Conservation (phyloP, 1,140 invertebrate genomes). For the Geopemphigus sp. region DNA sequence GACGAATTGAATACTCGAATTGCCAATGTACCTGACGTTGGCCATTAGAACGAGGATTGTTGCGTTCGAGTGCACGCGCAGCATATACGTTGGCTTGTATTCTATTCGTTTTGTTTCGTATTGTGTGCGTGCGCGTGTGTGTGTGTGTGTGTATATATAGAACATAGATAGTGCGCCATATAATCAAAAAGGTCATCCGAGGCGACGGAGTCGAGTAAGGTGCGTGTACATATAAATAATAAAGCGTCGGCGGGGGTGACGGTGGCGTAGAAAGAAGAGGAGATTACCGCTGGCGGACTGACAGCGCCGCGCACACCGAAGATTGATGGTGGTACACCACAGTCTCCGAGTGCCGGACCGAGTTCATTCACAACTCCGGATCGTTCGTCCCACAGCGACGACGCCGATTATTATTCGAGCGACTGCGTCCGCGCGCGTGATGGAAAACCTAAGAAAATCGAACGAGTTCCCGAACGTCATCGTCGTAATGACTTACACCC, state of each 20-base stretch:
- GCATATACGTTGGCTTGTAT: background rate
- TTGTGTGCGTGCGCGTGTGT: too few relatives aligned
- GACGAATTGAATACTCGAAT: conserved; percentile 34
- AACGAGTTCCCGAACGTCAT: too few relatives aligned
- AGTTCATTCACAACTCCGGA: conserved; percentile 35
- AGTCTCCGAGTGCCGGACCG: background rate
- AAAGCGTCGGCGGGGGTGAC: background rate
- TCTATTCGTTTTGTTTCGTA: background rate
- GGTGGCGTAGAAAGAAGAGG: background rate
- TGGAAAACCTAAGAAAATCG: background rate
- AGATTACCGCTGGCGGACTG: background rate
- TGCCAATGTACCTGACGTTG: conserved; percentile 10
- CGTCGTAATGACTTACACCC: too few relatives aligned
- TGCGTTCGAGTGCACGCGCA: background rate
- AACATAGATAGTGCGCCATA: background rate
- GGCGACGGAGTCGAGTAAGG: background rate
- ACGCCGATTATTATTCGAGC: background rate
- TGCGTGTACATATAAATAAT: background rate
- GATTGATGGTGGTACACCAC: conserved; percentile 13
- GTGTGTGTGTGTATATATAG: too few relatives aligned
- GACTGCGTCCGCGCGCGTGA: background rate
- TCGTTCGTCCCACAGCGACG: background rate
- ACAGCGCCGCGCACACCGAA: conserved; percentile 9
- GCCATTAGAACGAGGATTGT: background rate
- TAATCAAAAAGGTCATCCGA: conserved; percentile 25